These are phyloP conservation scores for Chroicocephalus ridibundus DNA, from an alignment of 2,113 vertebrate species.

Conservation along the genomic window DNA sequence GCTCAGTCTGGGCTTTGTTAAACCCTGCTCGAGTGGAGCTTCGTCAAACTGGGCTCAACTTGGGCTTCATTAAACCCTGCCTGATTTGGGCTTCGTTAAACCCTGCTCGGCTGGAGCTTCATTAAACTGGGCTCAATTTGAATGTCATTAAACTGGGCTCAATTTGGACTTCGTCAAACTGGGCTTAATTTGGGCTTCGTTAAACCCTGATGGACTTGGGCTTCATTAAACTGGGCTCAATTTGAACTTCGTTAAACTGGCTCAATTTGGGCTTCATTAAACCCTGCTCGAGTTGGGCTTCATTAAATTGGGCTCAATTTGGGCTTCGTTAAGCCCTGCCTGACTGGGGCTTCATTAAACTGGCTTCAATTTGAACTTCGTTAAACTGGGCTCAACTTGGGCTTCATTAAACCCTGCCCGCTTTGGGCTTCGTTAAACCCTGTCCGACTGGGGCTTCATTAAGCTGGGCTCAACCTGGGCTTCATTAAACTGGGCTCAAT, in stretches of 20 bases:
- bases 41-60: too few species aligned
- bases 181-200: background rate
- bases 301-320: background rate
- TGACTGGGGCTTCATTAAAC: background rate
- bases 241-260: too few species aligned
- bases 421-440: background rate
- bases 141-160: background rate
- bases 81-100: too few species aligned
- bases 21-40: too few species aligned
- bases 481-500: background rate
- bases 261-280: background rate
- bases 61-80: too few species aligned
- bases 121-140: background rate
- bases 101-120: too few species aligned
- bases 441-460: background rate
- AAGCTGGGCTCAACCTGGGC: background rate
- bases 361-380: too few species aligned
- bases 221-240: background rate
- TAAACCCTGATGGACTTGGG: background rate
- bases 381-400: background rate
- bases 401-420: background rate
- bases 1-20: too few species aligned
- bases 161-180: too few species aligned
- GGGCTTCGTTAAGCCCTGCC: too few species aligned
- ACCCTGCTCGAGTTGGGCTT: background rate